Evolutionary conservation across 2,113 vertebrate genomes (phyloP).

Genomic region (Ailuropoda melanoleuca): DNA sequence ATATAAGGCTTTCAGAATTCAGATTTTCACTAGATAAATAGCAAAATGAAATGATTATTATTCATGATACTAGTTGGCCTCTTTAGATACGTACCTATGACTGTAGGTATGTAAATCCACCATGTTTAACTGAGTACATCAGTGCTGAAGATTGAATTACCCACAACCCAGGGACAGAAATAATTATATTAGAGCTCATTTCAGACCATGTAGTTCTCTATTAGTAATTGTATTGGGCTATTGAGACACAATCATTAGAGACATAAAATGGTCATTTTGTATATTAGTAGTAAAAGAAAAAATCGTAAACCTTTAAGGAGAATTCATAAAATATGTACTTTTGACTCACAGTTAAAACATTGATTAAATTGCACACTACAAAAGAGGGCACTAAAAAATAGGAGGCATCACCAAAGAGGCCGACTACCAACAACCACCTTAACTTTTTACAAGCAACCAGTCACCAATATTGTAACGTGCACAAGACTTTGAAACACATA

Average conservation of each 20-base stretch:
- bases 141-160: slow-evolving; percentile 68
- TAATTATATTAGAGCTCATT: slow-evolving; percentile 78
- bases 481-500: not conserved
- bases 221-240: slow-evolving; percentile 77
- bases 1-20: slow-evolving; percentile 50
- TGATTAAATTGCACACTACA: slow-evolving; percentile 67
- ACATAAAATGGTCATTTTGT: slow-evolving; percentile 78
- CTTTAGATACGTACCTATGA: slow-evolving; percentile 53
- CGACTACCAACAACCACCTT: not conserved
- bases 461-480: not conserved
- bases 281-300: slow-evolving; percentile 78
- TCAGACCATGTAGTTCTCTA: slow-evolving; percentile 68
- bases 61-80: slow-evolving; percentile 57
- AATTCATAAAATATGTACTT: slow-evolving; percentile 78
- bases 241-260: slow-evolving; percentile 76
- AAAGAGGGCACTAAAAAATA: slow-evolving; percentile 59
- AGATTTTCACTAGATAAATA: slow-evolving; percentile 70
- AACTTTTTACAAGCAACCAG: slow-evolving; percentile 29
- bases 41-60: slow-evolving; percentile 67
- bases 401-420: not conserved
- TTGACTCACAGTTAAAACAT: slow-evolving; percentile 71
- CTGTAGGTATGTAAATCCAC: slow-evolving; percentile 66
- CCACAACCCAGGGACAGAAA: slow-evolving; percentile 72
- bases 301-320: slow-evolving; percentile 75
- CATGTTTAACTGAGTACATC: slow-evolving; percentile 70